These are phyloP conservation scores for Trigoniulus corallinus DNA, from an alignment of 1,140 invertebrate genomes.

Conservation along the genomic window DNA sequence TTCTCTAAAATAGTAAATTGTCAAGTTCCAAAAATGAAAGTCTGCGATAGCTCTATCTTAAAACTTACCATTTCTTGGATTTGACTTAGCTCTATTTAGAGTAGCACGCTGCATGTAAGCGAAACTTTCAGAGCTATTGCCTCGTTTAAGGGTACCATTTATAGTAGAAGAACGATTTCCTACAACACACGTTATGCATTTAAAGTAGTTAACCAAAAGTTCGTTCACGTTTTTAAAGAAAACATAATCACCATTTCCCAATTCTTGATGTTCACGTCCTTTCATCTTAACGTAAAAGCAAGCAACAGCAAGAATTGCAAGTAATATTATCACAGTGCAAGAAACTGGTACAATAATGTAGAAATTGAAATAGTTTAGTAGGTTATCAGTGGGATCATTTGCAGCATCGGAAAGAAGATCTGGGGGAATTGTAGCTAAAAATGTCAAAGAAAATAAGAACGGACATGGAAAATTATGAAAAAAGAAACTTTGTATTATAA, in stretches of 20 bases:
- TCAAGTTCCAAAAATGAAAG: too few species aligned
- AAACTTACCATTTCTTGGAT: too few species aligned
- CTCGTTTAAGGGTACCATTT: neutral
- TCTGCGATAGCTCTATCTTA: too few species aligned
- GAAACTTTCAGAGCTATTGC: neutral
- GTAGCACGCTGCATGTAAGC: neutral
- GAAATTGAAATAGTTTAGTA: neutral
- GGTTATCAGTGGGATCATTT: neutral
- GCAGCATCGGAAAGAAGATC: neutral
- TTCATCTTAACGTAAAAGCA: neutral
- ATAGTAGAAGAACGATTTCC: neutral
- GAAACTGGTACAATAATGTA: neutral
- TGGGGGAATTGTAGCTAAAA: neutral
- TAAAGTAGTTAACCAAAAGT: too few species aligned
- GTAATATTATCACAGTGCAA: neutral
- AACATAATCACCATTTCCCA: neutral
- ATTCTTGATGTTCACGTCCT: neutral
- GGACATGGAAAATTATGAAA: too few species aligned
- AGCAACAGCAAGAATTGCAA: neutral
- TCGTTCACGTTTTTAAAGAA: neutral
- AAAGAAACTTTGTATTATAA: neutral
- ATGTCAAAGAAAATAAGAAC: too few species aligned
- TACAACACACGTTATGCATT: neutral
- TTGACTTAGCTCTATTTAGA: too few species aligned
- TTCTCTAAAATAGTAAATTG: too few species aligned